These are phyloP conservation scores for Hypsibius dujardini DNA, from an alignment of 1,140 invertebrate species.

Conservation along the genomic window DNA sequence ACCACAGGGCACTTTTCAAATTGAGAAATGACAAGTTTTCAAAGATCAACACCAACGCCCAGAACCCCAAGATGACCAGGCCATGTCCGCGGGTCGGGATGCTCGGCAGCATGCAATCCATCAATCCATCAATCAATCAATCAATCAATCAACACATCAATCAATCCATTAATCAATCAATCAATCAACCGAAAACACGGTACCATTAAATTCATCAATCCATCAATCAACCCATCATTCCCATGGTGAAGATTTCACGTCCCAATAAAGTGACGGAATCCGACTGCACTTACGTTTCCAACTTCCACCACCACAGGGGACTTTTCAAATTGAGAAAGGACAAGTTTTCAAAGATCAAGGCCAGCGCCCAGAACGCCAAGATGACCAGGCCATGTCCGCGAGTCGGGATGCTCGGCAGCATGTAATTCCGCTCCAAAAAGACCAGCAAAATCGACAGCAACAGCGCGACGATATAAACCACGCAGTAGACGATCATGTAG, in stretches of 20 bases:
- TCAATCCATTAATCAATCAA: neutral
- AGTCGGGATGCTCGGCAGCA: slow-evolving; percentile 65
- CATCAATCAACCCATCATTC: neutral
- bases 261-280: neutral
- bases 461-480: slow-evolving; percentile 44
- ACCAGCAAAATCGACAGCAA: slow-evolving; percentile 56
- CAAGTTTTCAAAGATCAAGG: slow-evolving; percentile 66
- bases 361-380: slow-evolving; percentile 70
- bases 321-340: slow-evolving; percentile 65
- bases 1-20: no score
- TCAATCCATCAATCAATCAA: no score
- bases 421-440: slow-evolving; percentile 54
- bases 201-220: neutral
- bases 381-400: slow-evolving; percentile 71
- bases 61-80: no score
- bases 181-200: neutral
- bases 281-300: slow-evolving; percentile 46
- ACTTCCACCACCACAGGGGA: slow-evolving; percentile 68
- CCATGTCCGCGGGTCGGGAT: no score
- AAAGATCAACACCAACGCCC: no score
- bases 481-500: slow-evolving; percentile 28
- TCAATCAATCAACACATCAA: no score
- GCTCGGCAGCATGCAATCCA: no score
- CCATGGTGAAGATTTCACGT: no score
- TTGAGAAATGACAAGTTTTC: no score